phyloP scores from a whole-genome alignment of 2,888 invertebrate species.

The Salpingus planirostris region DNA sequence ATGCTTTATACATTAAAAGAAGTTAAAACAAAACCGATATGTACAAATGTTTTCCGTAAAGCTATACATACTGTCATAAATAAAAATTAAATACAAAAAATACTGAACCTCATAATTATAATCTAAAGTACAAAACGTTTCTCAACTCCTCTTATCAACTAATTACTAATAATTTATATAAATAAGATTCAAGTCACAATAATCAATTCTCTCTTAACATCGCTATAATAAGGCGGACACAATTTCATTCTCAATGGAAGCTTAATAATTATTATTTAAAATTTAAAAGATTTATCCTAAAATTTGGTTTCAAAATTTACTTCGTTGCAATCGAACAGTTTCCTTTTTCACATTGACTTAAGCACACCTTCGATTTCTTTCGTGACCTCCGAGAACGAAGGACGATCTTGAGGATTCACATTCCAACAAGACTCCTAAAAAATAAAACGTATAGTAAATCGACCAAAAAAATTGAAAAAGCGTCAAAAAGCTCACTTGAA shows the following conservation, averaged over 20 bases:
- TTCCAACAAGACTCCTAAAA: conserved; percentile 57
- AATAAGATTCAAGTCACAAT: conserved; percentile 14
- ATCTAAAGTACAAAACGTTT: too few relatives aligned
- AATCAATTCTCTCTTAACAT: conserved; percentile 15
- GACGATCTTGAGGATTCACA: conserved; percentile 57
- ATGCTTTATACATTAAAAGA: conserved; percentile 25
- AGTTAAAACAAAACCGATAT: conserved; percentile 26
- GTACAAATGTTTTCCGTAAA: too few relatives aligned
- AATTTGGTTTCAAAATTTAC: conserved; percentile 21
- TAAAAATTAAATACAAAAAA: too few relatives aligned
- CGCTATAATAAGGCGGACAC: conserved; percentile 18
- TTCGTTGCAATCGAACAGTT: conserved; percentile 7
- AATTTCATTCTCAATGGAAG: conserved; percentile 5
- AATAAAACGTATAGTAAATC: conserved; percentile 3
- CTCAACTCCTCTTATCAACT: conserved; percentile 6
- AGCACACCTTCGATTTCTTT: conserved; percentile 45
- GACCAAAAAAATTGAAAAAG: not conserved
- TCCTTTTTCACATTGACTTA: conserved; percentile 36
- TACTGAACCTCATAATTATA: too few relatives aligned
- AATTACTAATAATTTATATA: conserved; percentile 7
- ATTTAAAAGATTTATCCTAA: conserved; percentile 9
- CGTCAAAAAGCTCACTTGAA: conserved; percentile 44
- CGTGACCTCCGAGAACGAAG: conserved; percentile 55
- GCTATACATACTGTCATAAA: too few relatives aligned
- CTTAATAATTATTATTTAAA: conserved; percentile 3